Percentiles rank a stretch among this genome's conserved stretches.
phyloP scores from a whole-genome alignment of 2,797 vertebrate genomes.

The Petrocephalus sullivani region DNA sequence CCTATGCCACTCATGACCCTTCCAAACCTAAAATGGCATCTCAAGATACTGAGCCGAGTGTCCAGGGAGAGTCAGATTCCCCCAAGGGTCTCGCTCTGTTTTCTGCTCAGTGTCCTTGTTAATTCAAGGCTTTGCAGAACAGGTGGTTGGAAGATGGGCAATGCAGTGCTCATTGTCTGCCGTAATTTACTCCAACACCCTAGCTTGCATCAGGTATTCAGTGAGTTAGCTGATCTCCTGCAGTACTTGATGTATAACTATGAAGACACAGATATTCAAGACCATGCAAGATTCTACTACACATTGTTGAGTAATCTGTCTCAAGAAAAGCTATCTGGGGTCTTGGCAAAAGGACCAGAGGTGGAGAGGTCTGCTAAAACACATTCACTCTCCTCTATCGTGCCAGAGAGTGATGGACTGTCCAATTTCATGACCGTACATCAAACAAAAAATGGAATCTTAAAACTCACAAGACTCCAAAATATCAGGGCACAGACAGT shows the following conservation, averaged over 20 bases:
- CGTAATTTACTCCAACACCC: constrained; percentile 66
- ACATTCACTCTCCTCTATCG: constrained; percentile 63
- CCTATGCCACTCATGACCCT: constrained; percentile 39
- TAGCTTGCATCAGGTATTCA: constrained; percentile 54
- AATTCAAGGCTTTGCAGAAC: constrained; percentile 43
- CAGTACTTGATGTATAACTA: constrained; percentile 61
- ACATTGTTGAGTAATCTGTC: constrained; percentile 72
- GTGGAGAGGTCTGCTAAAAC: constrained; percentile 57
- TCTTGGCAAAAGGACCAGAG: constrained; percentile 52
- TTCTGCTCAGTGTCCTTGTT: constrained; percentile 56
- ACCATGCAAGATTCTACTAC: constrained; percentile 80
- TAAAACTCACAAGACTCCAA: constrained; percentile 50
- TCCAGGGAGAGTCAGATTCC: constrained; percentile 60
- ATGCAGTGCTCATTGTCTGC: constrained; percentile 68
- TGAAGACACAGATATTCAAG: constrained; percentile 70
- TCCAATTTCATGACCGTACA: constrained; percentile 61
- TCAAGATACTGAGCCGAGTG: constrained; percentile 67
- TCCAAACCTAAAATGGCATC: constrained; percentile 64
- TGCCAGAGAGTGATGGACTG: constrained; percentile 73
- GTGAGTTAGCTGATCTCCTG: constrained; percentile 66
- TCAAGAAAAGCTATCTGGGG: constrained; percentile 61
- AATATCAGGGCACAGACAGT: background rate
- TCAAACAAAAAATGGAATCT: constrained; percentile 39
- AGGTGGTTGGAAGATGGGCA: constrained; percentile 68
- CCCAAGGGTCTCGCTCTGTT: constrained; percentile 55